A percentile compares a stretch with the other conserved stretches of the same genome.
phyloP scores from a whole-genome alignment of 2,113 vertebrate genomes.

The Trochalopteron elliotii region DNA sequence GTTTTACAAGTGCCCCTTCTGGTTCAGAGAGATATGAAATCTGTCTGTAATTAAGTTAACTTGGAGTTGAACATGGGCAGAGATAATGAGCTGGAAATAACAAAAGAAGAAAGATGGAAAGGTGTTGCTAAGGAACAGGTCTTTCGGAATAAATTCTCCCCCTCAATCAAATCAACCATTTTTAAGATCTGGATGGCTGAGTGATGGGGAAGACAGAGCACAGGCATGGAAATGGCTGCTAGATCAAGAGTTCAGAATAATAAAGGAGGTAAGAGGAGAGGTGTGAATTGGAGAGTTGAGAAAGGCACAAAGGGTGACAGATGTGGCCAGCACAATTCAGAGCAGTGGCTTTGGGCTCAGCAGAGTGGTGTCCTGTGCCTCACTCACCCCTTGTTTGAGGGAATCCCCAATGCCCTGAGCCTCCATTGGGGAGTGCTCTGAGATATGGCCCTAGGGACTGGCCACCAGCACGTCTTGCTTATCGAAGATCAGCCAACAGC shows the following conservation, averaged over 20 bases:
- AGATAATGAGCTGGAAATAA: slow-evolving; percentile 62
- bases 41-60: slow-evolving; percentile 62
- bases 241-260: not conserved
- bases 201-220: not conserved
- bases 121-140: slow-evolving; percentile 55
- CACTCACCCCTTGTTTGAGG: not conserved
- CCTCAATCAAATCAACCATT: not conserved
- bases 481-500: not conserved
- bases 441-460: not conserved
- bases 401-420: not conserved
- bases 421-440: not conserved
- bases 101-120: slow-evolving; percentile 29
- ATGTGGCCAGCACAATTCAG: not conserved
- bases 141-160: not conserved
- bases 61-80: slow-evolving; percentile 45
- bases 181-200: not conserved
- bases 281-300: not conserved
- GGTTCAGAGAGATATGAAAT: slow-evolving; percentile 60
- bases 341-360: not conserved
- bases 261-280: not conserved
- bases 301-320: not conserved
- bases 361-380: not conserved
- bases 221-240: not conserved
- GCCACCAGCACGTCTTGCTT: not conserved
- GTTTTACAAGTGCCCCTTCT: slow-evolving; percentile 50